Evolutionary conservation across 2,113 vertebrate species (phyloP), one percentile per base, ranked within the genome.

Genomic region (Oncorhynchus clarkii): DNA sequence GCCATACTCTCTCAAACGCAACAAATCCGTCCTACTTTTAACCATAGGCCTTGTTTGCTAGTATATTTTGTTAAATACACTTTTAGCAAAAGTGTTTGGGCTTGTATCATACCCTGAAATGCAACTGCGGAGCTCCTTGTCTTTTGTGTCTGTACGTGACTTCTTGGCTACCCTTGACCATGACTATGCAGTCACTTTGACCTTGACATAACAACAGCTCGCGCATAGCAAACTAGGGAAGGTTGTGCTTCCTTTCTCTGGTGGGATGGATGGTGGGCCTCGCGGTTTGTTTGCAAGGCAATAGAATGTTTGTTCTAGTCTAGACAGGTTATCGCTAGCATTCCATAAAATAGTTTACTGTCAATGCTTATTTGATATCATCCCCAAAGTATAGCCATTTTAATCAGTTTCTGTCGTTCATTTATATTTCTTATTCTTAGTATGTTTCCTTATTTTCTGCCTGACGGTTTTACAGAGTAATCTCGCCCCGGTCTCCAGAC

Each of bases 141-240:
- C 69, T 72, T 64, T 79, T 72, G 67, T 80, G 82, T 80, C 69
- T 72, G 86, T 85, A 89, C 78, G 81, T 89, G 85, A 88, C 72
- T n/a, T 68, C 76, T 24, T 81, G 13, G 71, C 81, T 94, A 94
- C 90, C 93, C 95, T 95, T 95, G 95, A 95, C 93, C 95, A 83
- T 95, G 95, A 93, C 93, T 93, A 90, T 91, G 91, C 86, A 81
- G 82, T 76, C 86, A 85, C 82, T 90, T 92, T 95, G 95, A 95
- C 94, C 94, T 95, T 95, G 94, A 95, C 94, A 94, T 94, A 88
- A 92, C 81, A 70, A 74, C 87, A 75, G 85, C 80, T 88, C 7
- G 67, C 74, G 80, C 80, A 71, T 80, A 82, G 82, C 45, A 69
- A 11, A 86, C 70, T 75, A 14, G 70, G 83, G 49, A 67, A 74